Percentiles rank a stretch among this genome's conserved stretches.
phyloP scores from a whole-genome alignment of 2,797 vertebrate genomes.

The Cirrhinus molitorella region DNA sequence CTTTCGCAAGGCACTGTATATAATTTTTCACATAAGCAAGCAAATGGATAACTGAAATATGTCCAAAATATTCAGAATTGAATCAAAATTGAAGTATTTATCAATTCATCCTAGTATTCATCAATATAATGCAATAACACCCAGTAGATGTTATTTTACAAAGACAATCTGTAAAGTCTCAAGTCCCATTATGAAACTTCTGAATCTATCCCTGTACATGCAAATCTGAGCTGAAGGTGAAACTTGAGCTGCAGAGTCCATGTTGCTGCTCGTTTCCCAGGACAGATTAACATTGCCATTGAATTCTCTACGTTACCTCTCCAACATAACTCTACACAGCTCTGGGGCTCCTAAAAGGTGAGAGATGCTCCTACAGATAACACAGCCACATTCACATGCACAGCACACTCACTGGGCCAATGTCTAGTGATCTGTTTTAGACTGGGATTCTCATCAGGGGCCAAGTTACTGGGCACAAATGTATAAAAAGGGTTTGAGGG shows the following conservation, averaged over 20 bases:
- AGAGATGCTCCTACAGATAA: slow-evolving; percentile 53
- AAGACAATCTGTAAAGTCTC: neutral
- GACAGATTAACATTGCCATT: slow-evolving; percentile 65
- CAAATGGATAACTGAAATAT: too few relatives aligned
- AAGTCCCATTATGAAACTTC: neutral
- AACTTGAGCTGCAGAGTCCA: slow-evolving; percentile 15
- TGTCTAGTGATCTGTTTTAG: slow-evolving; percentile 46
- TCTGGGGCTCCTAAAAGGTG: slow-evolving; percentile 16
- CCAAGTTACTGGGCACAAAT: slow-evolving; percentile 39
- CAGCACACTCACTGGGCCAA: neutral
- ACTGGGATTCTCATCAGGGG: slow-evolving; percentile 48
- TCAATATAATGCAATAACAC: too few relatives aligned
- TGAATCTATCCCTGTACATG: neutral
- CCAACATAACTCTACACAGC: slow-evolving; percentile 36
- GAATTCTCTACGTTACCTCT: slow-evolving; percentile 62
- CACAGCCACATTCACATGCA: slow-evolving; percentile 16
- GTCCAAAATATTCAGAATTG: too few relatives aligned
- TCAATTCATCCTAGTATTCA: too few relatives aligned
- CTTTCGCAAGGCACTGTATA: too few relatives aligned
- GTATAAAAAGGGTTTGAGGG: slow-evolving; percentile 52
- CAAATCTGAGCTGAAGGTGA: neutral
- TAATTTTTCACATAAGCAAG: too few relatives aligned
- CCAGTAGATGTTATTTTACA: neutral
- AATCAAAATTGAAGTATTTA: too few relatives aligned
- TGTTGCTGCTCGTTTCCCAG: slow-evolving; percentile 42